phyloP scores from a whole-genome alignment of 2,797 vertebrate genomes.

The Xyrichtys novacula region DNA sequence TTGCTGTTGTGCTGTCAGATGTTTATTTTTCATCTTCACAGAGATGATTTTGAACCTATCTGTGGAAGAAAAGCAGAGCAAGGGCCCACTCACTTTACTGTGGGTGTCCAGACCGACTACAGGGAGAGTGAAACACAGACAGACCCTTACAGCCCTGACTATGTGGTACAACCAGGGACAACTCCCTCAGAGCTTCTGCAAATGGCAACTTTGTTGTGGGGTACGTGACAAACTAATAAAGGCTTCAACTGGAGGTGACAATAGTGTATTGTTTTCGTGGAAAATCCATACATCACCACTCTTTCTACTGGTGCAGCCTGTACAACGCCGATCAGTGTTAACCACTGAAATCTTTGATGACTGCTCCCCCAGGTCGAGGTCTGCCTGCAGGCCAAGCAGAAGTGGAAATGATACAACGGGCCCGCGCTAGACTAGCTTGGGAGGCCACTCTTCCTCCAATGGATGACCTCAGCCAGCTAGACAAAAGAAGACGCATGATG shows the following conservation, averaged over 20 bases:
- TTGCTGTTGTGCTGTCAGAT: background rate
- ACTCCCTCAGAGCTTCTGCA: conserved; percentile 91
- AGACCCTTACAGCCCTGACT: conserved; percentile 92
- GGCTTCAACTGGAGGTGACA: background rate
- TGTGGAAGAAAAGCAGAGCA: conserved; percentile 13
- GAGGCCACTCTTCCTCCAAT: conserved; percentile 90
- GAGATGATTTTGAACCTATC: conserved; percentile 57
- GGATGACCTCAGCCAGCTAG: conserved; percentile 80
- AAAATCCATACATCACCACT: background rate
- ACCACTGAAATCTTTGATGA: conserved; percentile 10
- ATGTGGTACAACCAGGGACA: conserved; percentile 82
- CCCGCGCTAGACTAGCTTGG: conserved; percentile 89
- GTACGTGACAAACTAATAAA: conserved; percentile 58
- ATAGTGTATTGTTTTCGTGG: background rate
- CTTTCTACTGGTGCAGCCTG: background rate
- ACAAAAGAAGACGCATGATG: conserved; percentile 92
- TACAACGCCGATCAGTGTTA: background rate
- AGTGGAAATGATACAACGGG: conserved; percentile 93
- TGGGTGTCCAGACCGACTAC: conserved; percentile 95
- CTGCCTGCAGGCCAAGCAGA: conserved; percentile 92
- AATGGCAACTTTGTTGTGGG: conserved; percentile 91
- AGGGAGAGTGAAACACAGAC: conserved; percentile 95
- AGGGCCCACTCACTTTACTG: conserved; percentile 72
- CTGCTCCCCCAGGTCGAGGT: conserved; percentile 84
- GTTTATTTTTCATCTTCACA: conserved; percentile 56